Conservation (phyloP, 2,797 vertebrate species). For the Agapornis canus region DNA sequence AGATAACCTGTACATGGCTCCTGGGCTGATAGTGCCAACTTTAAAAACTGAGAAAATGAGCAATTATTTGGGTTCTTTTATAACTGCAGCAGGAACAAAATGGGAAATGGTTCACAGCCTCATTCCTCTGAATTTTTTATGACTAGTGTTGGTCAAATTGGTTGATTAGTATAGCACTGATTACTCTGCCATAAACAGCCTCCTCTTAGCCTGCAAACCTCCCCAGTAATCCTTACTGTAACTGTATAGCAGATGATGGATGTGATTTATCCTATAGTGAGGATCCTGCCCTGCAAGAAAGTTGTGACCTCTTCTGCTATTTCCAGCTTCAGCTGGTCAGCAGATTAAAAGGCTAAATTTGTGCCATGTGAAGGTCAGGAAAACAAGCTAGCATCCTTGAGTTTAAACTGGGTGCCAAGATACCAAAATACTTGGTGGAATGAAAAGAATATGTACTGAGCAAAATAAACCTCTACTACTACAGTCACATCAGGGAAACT, state of each 20-base stretch:
- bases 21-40: not conserved
- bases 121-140: not conserved
- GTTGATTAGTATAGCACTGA: not conserved
- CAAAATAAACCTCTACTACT: not conserved
- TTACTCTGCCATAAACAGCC: not conserved
- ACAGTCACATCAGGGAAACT: not conserved
- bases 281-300: not conserved
- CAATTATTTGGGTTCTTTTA: not conserved
- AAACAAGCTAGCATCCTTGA: not conserved
- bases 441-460: not conserved
- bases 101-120: not conserved
- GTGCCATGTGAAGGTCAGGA: not conserved
- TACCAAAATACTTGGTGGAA: not conserved
- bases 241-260: not conserved
- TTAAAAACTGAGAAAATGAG: not conserved
- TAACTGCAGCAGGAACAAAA: not conserved
- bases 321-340: not conserved
- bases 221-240: not conserved
- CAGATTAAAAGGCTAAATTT: conserved; percentile 23
- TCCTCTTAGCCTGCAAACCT: not conserved
- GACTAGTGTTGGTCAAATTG: not conserved
- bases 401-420: not conserved
- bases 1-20: not conserved
- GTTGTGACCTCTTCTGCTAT: not conserved
- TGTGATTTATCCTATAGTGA: not conserved